Base-by-base conservation (phyloP, 2,888 invertebrate genomes). In the Spatulosminthurus flaviceps region DNA sequence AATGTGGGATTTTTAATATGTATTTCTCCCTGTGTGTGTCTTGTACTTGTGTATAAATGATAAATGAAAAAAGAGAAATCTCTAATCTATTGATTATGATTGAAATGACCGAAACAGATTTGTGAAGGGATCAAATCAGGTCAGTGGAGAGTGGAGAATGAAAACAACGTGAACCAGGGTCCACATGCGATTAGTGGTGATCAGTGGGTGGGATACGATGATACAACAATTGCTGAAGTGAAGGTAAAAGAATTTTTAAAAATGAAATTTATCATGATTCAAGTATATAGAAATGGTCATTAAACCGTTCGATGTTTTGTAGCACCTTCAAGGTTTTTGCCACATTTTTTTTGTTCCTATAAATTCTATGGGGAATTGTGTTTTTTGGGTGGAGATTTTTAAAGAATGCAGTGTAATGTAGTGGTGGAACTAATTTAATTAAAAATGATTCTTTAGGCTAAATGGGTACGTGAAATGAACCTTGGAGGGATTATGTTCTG, bases 181-280 rank as follows among this genome's bases (percentile, higher is more conserved):
- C 97, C 97, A 0, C 96, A 95, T 86, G 96, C 96, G 0, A 94
- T 90, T 88, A 92, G 91, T 83, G 94, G 92, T 26, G 93, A 95
- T 88, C 96, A 96, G 88, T 97, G 96, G 96, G 96, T 96, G 0
- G 95, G 96, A 0, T 96, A 95, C 87, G 96, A 96, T 86, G 96
- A 96, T 86, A 92, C 94, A 83, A 92, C 92, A 13, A 95, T 95
- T 70, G 94, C 94, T 0, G 91, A 90, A 86, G 92, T 91, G 86
- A 96, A 97, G 86, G 88, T 88, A 85, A 84, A 76, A 43, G 28
- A 4, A 19, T 64, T 51, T 13, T 41, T 7, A 41, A 7, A 7
- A 41, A 9, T 41, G 9, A 19, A 4, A 51, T 51, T 51, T 2
- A 51, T 13, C 51, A 51, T 51, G 51, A 2, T 51, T 51, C 51